phyloP scores from a whole-genome alignment of 2,113 vertebrate genomes.

The Gracilinanus agilis region DNA sequence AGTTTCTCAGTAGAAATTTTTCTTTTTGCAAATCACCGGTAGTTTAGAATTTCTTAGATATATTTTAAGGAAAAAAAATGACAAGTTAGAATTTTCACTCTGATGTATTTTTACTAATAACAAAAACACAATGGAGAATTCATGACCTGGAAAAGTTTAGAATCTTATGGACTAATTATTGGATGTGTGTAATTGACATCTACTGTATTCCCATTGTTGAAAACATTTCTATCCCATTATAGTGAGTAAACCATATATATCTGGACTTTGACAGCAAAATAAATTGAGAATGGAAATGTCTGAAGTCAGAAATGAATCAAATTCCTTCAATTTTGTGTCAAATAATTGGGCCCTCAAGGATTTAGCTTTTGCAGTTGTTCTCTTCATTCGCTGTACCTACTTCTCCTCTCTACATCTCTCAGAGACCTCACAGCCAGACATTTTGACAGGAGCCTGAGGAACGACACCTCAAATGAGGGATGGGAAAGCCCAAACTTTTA shows the following conservation, averaged over 20 bases:
- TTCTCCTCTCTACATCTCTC: constrained; percentile 34
- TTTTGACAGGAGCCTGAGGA: constrained; percentile 76
- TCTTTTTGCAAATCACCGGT: constrained; percentile 3
- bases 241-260: constrained; percentile 49
- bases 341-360: constrained; percentile 83
- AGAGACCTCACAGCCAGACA: constrained; percentile 51
- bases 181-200: constrained; percentile 34
- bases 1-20: background rate
- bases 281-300: constrained; percentile 64
- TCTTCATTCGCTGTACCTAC: background rate
- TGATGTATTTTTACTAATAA: constrained; percentile 49
- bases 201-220: constrained; percentile 29
- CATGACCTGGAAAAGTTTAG: background rate
- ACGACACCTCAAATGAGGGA: constrained; percentile 60
- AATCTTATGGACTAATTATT: constrained; percentile 32
- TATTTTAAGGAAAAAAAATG: constrained; percentile 49
- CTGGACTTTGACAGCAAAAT: constrained; percentile 59
- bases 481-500: background rate
- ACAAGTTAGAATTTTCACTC: background rate
- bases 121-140: background rate
- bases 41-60: background rate
- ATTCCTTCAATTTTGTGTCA: constrained; percentile 69
- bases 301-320: constrained; percentile 61
- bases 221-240: background rate
- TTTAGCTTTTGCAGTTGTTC: constrained; percentile 57